Percentiles rank a stretch among this genome's conserved stretches.
These are phyloP conservation scores for Procambarus clarkii DNA, from an alignment of 1,140 invertebrate species.

Conservation along the genomic window DNA sequence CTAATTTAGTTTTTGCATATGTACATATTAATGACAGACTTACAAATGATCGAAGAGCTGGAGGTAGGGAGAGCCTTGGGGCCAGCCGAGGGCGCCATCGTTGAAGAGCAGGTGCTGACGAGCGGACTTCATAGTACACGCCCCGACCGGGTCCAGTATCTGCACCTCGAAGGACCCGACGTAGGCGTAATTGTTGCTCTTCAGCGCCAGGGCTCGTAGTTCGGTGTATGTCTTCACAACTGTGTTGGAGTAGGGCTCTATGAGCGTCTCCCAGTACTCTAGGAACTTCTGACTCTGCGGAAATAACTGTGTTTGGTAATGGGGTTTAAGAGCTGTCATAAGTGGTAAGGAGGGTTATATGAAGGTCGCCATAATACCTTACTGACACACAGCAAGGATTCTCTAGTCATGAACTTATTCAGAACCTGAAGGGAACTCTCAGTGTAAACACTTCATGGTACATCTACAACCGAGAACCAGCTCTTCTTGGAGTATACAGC, in stretches of 20 bases:
- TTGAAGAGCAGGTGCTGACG: constrained; percentile 64
- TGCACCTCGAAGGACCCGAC: constrained; percentile 64
- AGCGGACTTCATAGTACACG: constrained; percentile 53
- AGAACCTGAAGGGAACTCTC: too few relatives aligned
- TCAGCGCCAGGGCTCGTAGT: constrained; percentile 32
- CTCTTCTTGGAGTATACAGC: too few relatives aligned
- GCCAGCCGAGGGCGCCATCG: constrained; percentile 58
- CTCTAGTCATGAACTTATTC: too few relatives aligned
- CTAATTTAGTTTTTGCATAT: background rate
- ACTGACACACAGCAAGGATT: too few relatives aligned
- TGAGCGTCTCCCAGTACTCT: constrained; percentile 50
- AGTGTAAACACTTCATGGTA: too few relatives aligned
- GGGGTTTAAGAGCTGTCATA: too few relatives aligned
- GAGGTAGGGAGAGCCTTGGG: constrained; percentile 44
- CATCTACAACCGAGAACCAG: too few relatives aligned
- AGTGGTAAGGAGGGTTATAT: too few relatives aligned
- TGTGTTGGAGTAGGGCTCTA: constrained; percentile 59
- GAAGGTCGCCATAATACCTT: too few relatives aligned
- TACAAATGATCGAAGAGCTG: constrained; percentile 59
- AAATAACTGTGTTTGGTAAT: background rate
- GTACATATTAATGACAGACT: background rate
- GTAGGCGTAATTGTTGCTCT: constrained; percentile 48
- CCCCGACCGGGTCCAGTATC: constrained; percentile 47
- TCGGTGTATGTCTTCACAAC: constrained; percentile 23
- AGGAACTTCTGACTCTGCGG: constrained; percentile 38